These are phyloP conservation scores for Trachops cirrhosus DNA, from an alignment of 2,797 vertebrate species.

Conservation along the genomic window DNA sequence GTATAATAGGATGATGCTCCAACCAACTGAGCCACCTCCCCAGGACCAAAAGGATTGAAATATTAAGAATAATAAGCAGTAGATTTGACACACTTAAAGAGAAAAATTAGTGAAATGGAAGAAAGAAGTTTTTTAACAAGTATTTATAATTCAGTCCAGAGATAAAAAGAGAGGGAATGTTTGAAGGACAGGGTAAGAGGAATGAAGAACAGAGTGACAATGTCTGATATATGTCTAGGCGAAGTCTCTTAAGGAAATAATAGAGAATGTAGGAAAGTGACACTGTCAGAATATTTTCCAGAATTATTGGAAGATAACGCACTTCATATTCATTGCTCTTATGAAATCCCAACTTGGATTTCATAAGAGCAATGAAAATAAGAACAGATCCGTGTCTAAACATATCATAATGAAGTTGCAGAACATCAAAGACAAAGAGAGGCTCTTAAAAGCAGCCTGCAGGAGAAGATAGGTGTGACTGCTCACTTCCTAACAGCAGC, in stretches of 20 bases:
- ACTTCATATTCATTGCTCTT: neutral
- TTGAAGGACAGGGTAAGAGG: neutral
- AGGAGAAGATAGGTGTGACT: neutral
- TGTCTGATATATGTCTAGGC: neutral
- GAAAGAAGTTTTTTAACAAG: neutral
- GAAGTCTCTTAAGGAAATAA: neutral
- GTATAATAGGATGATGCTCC: no score
- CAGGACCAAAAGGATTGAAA: no score
- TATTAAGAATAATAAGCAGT: neutral
- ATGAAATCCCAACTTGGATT: neutral
- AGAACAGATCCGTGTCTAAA: neutral
- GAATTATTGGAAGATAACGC: neutral
- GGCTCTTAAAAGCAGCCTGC: neutral
- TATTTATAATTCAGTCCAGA: neutral
- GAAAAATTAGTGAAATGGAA: neutral
- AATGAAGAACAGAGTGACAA: neutral
- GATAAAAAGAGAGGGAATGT: neutral
- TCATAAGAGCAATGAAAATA: neutral
- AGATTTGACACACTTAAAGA: neutral
- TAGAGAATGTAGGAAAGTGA: neutral
- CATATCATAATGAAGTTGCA: neutral
- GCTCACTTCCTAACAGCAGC: neutral
- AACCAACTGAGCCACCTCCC: no score
- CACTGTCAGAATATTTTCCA: neutral
- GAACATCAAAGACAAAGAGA: neutral